A percentile compares a stretch with the other conserved stretches of the same genome.
These are phyloP conservation scores for Panopea generosa DNA, from an alignment of 2,888 invertebrate genomes.

Conservation along the genomic window DNA sequence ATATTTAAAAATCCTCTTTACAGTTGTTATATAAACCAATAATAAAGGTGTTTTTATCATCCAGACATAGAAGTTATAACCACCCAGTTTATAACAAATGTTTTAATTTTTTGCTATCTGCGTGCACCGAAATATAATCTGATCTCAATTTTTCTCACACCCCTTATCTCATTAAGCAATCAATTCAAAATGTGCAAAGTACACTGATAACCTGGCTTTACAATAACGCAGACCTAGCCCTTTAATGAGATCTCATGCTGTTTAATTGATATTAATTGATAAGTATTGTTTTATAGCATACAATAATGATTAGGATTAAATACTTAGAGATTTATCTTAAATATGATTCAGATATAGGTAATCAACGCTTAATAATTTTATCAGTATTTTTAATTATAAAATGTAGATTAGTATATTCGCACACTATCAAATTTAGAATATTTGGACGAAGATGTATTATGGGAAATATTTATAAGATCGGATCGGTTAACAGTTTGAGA, in stretches of 20 bases:
- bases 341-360: neutral
- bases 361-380: conserved; percentile 6
- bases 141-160: conserved; percentile 20
- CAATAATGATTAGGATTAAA: conserved; percentile 20
- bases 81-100: too few species aligned
- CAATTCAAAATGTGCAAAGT: neutral
- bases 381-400: conserved; percentile 31
- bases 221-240: too few species aligned
- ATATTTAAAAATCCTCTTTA: too few species aligned
- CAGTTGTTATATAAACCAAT: too few species aligned
- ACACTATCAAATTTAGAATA: conserved; percentile 47
- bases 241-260: too few species aligned
- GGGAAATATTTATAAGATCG: conserved; percentile 41
- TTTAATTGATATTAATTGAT: too few species aligned
- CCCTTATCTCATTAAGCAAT: conserved; percentile 9
- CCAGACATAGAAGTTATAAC: too few species aligned
- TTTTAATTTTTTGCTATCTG: too few species aligned
- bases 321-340: conserved; percentile 23
- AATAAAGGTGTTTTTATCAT: too few species aligned
- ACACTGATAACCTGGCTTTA: too few species aligned
- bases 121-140: too few species aligned
- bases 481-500: conserved; percentile 8
- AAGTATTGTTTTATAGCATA: too few species aligned
- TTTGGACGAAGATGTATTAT: conserved; percentile 16
- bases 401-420: conserved; percentile 62